Percentiles rank a stretch among this genome's conserved stretches.
phyloP scores from a whole-genome alignment of 2,797 vertebrate species.

The Anguilla megastoma region DNA sequence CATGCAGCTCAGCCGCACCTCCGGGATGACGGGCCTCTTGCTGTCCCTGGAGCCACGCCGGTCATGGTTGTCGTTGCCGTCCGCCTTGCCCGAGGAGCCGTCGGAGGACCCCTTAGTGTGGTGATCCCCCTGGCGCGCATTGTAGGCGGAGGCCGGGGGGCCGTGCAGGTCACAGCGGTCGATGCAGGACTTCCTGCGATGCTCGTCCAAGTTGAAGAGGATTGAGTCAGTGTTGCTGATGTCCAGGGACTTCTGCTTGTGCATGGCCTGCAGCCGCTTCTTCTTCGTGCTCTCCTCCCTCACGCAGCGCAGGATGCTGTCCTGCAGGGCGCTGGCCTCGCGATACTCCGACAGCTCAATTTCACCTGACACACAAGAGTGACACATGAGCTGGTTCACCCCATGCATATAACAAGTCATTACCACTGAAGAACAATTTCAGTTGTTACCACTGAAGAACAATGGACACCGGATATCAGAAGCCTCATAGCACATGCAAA shows the following conservation, averaged over 20 bases:
- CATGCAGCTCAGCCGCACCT: slow-evolving; percentile 96
- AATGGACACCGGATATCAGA: not conserved
- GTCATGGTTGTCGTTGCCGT: slow-evolving; percentile 55
- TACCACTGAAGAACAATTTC: not conserved
- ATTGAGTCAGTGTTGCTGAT: slow-evolving; percentile 96
- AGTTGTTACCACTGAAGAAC: not conserved
- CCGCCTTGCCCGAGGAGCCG: slow-evolving; percentile 66
- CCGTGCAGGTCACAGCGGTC: slow-evolving; percentile 88
- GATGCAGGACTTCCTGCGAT: slow-evolving; percentile 96
- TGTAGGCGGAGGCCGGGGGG: slow-evolving; percentile 60
- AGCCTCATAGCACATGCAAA: not conserved
- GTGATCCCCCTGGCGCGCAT: slow-evolving; percentile 52
- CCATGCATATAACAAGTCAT: not conserved
- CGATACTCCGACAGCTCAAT: slow-evolving; percentile 97
- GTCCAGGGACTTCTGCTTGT: slow-evolving; percentile 98
- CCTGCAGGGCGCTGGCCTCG: slow-evolving; percentile 88
- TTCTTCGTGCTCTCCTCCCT: slow-evolving; percentile 93
- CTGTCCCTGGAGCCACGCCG: slow-evolving; percentile 63
- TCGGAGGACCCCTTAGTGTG: slow-evolving; percentile 73
- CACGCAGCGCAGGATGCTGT: slow-evolving; percentile 93
- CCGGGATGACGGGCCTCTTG: slow-evolving; percentile 87
- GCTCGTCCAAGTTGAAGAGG: slow-evolving; percentile 92
- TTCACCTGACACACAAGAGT: slow-evolving; percentile 77
- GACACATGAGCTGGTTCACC: not conserved
- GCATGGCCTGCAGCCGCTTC: slow-evolving; percentile 92